Evolutionary conservation across 35 echinoderm and acorn worm species (phyloP), one percentile per base, ranked within the genome.

Genomic region (Lytechinus pictus): DNA sequence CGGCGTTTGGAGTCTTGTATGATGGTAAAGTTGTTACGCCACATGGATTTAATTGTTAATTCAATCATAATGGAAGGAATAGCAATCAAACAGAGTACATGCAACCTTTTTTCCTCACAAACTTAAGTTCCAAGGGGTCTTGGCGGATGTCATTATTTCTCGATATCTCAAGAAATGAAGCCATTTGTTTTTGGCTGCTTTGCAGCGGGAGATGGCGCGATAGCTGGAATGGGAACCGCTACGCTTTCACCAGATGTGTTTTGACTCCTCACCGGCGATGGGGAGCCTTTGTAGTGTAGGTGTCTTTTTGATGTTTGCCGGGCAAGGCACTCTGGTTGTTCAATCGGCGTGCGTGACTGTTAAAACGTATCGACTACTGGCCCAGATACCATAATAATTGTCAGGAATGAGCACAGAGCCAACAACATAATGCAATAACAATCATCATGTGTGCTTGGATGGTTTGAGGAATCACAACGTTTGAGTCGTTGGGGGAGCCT

Each of bases 351-450:
- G 88, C 88, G 66, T 79, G 88, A 90, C 88, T 90, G 88, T 90
- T 90, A 90, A 52, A 90, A 54, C 88, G 52, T 90, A 44, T 44
- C 88, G 88, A 90, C 29, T 90, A 54, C 88, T 90, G 88, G 88
- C 88, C 88, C 88, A 90, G 88, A 90, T 90, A 90, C 29, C 29
- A 90, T 90, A 90, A 90, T 90, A 90, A 90, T 90, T 90, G 88
- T 90, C 88, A 90, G 88, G 29, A 90, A 90, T 90, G 29, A 90
- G 88, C 88, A 52, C 88, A 90, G 88, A 90, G 88, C 52, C 66
- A 79, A 54, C 88, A 54, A 90, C 88, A 90, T 90, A 90, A 90
- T 90, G 88, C 52, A 54, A 90, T 90, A 90, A 90, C 88, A 90
- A 90, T 90, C 88, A 90, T 90, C 88, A 90, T 33, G 88, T 90